phyloP scores from a whole-genome alignment of 2,113 vertebrate genomes.

The Lophochroa leadbeateri region DNA sequence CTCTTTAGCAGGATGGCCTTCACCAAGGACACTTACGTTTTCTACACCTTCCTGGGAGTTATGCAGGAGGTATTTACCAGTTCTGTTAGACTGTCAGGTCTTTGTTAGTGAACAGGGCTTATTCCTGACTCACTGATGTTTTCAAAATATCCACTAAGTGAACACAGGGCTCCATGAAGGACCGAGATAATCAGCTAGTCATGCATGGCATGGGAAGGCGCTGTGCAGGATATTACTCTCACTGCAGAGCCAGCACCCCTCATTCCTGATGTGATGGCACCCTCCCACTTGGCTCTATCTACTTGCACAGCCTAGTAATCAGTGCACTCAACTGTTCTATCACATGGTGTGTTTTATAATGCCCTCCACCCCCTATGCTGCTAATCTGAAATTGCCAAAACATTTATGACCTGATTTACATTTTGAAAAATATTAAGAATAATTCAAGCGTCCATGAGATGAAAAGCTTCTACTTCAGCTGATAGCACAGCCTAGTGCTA shows the following conservation, averaged over 20 bases:
- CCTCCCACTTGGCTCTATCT: not conserved
- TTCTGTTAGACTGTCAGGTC: not conserved
- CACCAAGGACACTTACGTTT: not conserved
- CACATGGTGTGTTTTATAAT: not conserved
- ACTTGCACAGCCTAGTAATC: not conserved
- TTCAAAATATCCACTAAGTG: not conserved
- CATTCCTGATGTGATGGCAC: not conserved
- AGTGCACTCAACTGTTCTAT: not conserved
- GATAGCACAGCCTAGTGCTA: not conserved
- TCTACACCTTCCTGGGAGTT: not conserved
- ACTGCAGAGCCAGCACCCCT: not conserved
- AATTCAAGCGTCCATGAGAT: not conserved
- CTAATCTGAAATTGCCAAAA: conserved; percentile 31
- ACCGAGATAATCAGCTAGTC: not conserved
- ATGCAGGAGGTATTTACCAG: not conserved
- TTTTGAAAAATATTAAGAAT: not conserved
- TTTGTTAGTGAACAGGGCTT: not conserved
- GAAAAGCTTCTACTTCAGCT: not conserved
- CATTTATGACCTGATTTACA: conserved; percentile 23
- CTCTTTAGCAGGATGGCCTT: not conserved
- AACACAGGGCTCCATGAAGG: not conserved
- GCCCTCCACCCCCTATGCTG: rapidly evolving
- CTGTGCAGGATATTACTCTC: not conserved
- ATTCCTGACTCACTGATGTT: not conserved
- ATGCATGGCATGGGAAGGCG: not conserved